phyloP scores from a whole-genome alignment of 2,888 invertebrate species.

The Nebria salina region DNA sequence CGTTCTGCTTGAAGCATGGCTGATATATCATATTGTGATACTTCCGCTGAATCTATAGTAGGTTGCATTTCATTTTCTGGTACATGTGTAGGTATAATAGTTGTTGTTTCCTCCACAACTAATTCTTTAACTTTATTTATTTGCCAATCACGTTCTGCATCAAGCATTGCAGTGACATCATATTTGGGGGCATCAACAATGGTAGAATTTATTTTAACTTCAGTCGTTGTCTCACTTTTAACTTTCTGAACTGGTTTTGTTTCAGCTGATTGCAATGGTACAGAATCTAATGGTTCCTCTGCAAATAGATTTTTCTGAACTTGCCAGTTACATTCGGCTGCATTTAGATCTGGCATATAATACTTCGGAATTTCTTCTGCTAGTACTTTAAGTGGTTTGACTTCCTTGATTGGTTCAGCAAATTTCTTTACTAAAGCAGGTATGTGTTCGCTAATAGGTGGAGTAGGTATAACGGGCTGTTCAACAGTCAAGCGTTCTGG shows the following conservation, averaged over 20 bases:
- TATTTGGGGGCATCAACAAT: slow-evolving; percentile 50
- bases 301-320: not conserved
- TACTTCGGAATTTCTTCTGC: slow-evolving; percentile 39
- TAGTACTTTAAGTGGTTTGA: slow-evolving; percentile 15
- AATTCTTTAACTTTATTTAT: slow-evolving; percentile 9
- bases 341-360: slow-evolving; percentile 12
- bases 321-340: slow-evolving; percentile 27
- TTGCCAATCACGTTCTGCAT: slow-evolving; percentile 50
- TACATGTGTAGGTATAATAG: slow-evolving; percentile 13
- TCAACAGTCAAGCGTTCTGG: slow-evolving; percentile 27
- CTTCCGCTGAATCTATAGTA: slow-evolving; percentile 37
- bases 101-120: not conserved
- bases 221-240: not conserved
- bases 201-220: not conserved
- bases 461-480: slow-evolving; percentile 19
- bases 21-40: slow-evolving; percentile 50
- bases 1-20: slow-evolving; percentile 51
- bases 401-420: slow-evolving; percentile 16
- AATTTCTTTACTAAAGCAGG: slow-evolving; percentile 25
- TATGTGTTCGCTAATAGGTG: slow-evolving; percentile 24
- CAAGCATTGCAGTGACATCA: slow-evolving; percentile 49
- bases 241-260: not conserved
- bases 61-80: slow-evolving; percentile 8
- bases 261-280: not conserved
- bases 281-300: slow-evolving; percentile 6